These are phyloP conservation scores for Sparidentex hasta DNA, from an alignment of 2,797 vertebrate genomes.

Conservation along the genomic window DNA sequence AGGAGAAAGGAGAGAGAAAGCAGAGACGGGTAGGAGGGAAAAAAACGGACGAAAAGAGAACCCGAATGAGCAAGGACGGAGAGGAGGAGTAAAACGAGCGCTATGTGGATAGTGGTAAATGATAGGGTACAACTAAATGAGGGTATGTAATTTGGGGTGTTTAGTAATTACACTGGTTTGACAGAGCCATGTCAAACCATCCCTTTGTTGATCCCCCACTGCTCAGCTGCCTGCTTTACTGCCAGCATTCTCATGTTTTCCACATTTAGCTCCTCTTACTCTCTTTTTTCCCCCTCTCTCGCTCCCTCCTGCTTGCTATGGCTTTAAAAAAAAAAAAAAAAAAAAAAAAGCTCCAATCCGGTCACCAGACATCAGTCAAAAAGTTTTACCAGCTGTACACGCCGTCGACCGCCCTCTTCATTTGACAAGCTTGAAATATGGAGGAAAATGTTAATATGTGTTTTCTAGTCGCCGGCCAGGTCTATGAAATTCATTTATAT, in stretches of 20 bases:
- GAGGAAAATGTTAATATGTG: constrained; percentile 79
- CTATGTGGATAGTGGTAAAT: constrained; percentile 81
- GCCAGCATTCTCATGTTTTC: constrained; percentile 81
- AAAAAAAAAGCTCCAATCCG: constrained; percentile 52
- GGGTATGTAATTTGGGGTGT: constrained; percentile 87
- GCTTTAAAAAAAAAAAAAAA: constrained; percentile 61
- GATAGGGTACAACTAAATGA: constrained; percentile 85
- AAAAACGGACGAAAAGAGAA: constrained; percentile 25
- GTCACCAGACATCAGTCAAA: constrained; percentile 72
- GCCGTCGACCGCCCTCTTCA: constrained; percentile 53
- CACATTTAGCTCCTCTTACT: constrained; percentile 81
- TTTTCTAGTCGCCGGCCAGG: constrained; percentile 72
- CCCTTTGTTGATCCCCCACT: constrained; percentile 74
- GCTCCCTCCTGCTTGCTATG: constrained; percentile 51
- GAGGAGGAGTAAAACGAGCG: constrained; percentile 68
- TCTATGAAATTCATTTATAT: constrained; percentile 79
- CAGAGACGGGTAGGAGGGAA: constrained; percentile 12
- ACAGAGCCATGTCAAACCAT: constrained; percentile 82
- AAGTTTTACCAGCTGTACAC: constrained; percentile 77
- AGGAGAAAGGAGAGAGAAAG: constrained; percentile 42
- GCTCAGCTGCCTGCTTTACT: constrained; percentile 58
- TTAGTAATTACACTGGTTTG: constrained; percentile 86
- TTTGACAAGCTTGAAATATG: constrained; percentile 76
- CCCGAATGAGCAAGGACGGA: constrained; percentile 55
- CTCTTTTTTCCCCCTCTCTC: constrained; percentile 30